phyloP scores from a whole-genome alignment of 2,888 invertebrate genomes.

The Agrenia bidenticulata region DNA sequence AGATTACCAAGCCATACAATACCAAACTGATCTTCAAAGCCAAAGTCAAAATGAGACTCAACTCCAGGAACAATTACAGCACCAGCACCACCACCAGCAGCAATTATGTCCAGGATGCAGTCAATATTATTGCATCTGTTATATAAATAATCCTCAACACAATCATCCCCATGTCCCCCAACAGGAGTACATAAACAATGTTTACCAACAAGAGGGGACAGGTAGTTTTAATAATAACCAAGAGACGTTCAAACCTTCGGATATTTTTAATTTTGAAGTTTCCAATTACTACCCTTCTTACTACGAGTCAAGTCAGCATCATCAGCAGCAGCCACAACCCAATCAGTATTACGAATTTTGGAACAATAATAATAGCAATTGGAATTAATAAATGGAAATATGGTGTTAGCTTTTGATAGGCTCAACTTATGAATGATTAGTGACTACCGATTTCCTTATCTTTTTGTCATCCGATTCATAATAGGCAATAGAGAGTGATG shows the following conservation, averaged over 20 bases:
- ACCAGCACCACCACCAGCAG: neutral
- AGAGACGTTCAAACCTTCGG: slow-evolving; percentile 16
- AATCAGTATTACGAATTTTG: slow-evolving; percentile 14
- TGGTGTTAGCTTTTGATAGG: too few relatives aligned
- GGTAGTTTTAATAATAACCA: neutral
- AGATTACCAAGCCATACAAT: neutral
- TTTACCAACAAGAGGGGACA: neutral
- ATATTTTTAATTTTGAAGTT: slow-evolving; percentile 17
- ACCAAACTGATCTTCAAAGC: slow-evolving; percentile 1
- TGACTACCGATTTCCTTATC: too few relatives aligned
- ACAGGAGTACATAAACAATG: neutral
- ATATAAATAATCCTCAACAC: neutral
- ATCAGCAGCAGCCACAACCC: neutral
- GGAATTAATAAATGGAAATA: slow-evolving; percentile 6
- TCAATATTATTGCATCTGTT: slow-evolving; percentile 9
- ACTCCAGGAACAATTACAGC: neutral
- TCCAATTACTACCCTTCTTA: neutral
- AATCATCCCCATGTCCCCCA: neutral
- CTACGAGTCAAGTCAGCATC: neutral
- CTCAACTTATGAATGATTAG: too few relatives aligned
- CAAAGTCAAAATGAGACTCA: neutral
- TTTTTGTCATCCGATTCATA: too few relatives aligned
- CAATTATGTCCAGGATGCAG: slow-evolving; percentile 3
- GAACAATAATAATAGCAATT: neutral
- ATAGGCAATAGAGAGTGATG: too few relatives aligned